Base-by-base conservation (phyloP, 2,113 vertebrate genomes). In the Chloropsis cyanopogon region DNA sequence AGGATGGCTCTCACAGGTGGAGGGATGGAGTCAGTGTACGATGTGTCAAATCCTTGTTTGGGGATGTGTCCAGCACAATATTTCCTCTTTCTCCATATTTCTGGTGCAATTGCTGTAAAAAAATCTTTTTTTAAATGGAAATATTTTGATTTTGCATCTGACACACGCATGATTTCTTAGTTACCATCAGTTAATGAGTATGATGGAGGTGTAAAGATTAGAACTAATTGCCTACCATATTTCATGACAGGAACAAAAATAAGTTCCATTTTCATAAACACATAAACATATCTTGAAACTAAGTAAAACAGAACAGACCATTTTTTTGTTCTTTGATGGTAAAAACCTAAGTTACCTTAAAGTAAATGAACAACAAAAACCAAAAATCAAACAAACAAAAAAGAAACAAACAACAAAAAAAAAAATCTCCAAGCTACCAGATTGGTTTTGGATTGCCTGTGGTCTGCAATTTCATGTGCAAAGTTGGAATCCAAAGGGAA, bases 401-500 rank as follows among this genome's bases (percentile, higher is more conserved):
- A 25, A 9, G 8, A 47, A 71, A 8, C 1, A 23, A 83, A 26
- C 11, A 39, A 37, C 22, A 11, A 47, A 9, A 33, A 37, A 37
- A 35, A 76, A 82, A 19, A 16, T 42, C 35, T 42, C 31, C 42
- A 37, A 71, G 42, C 47, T n/a, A 22, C n/a, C 1, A 1, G 57
- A 14, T 35, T 70, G 60, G 42, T 24, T 82, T 79, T 46, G 80
- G 57, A 78, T 84, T 95, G 60, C 49, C 54, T 87, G 6, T 82
- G 77, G 50, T 64, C 47, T 83, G 79, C 12, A 4, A 44, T 90
- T 92, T 71, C 64, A 39, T 82, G 79, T 53, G 60, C 54, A 82
- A 92, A 88, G 86, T 63, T 82, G 68, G 84, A 93, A 68, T 93
- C 90, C 61, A 46, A 47, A 72, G 96, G 87, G 81, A 94, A 84